Evolutionary conservation across 2,113 vertebrate genomes (phyloP), one percentile per base, ranked within the genome.

Genomic region (Galemys pyrenaicus): DNA sequence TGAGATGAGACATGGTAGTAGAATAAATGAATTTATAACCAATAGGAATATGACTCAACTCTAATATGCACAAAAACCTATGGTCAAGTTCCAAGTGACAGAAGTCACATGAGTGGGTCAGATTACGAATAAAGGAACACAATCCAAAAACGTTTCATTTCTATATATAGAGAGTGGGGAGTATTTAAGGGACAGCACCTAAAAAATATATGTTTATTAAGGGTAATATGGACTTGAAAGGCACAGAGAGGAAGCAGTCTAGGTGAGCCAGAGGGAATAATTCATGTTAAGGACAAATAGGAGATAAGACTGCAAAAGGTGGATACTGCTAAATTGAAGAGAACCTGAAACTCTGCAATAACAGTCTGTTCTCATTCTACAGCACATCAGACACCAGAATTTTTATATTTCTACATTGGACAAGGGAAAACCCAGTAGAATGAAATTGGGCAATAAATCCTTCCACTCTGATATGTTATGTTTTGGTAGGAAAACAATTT

Each of bases 401-500:
- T 96, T 93, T 94, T 60, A 75, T 83, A 16, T 64, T 95, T 97
- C 70, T 97, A 41, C 93, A 71, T 17, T 82, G 56, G 84, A 95
- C 51, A 79, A 89, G 67, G 88, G 89, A 93, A 96, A 97, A 97
- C 3, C 37, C 54, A 95, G 86, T 95, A 94, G 93, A 94, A 92
- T 89, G 89, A 98, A 98, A 97, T 80, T 95, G 87, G 90, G 83
- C 88, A 98, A 98, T 98, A 98, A 98, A 98, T 97, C 80, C 91
- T 96, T 97, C 94, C 78, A 96, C 91, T 79, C 74, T 97, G 94
- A 95, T 98, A 96, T 92, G 96, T 97, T 98, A 91, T 98, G 90
- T 97, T 98, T 98, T 96, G 96, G 82, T 92, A 98, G 87, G 96
- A 94, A 97, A 97, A 98, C 87, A 97, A 97, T 97, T 98, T 97